Percentiles rank a stretch among this genome's conserved stretches.
These are phyloP conservation scores for Thripadectes ignobilis DNA, from an alignment of 2,797 vertebrate species.

Conservation along the genomic window DNA sequence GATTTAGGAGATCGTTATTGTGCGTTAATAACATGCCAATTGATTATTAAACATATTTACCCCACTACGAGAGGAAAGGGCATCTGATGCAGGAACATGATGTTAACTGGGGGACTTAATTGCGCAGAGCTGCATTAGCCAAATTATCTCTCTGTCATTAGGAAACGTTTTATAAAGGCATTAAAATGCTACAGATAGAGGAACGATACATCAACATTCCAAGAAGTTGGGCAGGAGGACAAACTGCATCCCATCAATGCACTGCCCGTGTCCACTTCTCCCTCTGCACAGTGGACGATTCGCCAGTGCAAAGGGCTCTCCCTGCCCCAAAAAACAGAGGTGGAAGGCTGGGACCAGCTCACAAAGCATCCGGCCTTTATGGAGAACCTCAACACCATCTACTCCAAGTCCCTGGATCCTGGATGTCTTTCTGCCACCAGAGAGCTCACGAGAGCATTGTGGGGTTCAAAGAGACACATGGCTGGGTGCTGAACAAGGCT, in stretches of 20 bases:
- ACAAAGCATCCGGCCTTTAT: background rate
- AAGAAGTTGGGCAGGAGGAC: background rate
- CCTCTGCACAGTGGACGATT: background rate
- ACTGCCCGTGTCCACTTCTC: background rate
- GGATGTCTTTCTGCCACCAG: background rate
- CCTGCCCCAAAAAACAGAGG: background rate
- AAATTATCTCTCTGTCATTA: constrained; percentile 60
- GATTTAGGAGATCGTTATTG: constrained; percentile 72
- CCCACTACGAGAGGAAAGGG: constrained; percentile 33
- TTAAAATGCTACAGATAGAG: constrained; percentile 34
- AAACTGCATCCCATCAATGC: background rate
- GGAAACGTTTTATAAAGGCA: constrained; percentile 51
- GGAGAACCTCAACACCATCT: fast-evolving
- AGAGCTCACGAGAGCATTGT: fast-evolving
- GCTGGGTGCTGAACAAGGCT: constrained; percentile 3
- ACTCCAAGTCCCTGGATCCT: background rate
- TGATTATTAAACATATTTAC: constrained; percentile 79
- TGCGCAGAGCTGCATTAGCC: constrained; percentile 56
- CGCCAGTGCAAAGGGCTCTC: background rate
- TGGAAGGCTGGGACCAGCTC: background rate
- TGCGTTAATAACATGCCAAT: constrained; percentile 77
- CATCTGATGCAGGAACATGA: constrained; percentile 47
- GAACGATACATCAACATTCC: background rate
- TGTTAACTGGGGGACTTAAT: constrained; percentile 65
- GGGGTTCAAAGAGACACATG: background rate